A percentile compares a stretch with the other conserved stretches of the same genome.
Conservation (phyloP, 2,888 invertebrate genomes). For the Mallateleia sp. region DNA sequence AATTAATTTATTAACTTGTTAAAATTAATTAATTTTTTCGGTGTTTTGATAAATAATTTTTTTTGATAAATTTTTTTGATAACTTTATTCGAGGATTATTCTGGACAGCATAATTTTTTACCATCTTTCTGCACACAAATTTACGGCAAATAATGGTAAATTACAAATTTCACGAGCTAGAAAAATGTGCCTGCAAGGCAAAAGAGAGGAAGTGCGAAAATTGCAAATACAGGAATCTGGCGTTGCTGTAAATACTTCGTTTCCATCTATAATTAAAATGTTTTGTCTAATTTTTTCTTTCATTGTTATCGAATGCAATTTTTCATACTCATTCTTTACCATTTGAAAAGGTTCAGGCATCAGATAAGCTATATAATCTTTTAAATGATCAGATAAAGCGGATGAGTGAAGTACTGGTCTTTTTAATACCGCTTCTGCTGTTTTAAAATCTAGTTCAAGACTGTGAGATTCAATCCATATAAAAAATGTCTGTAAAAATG, state of each 20-base stretch:
- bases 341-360: constrained; percentile 42
- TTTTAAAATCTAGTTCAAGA: constrained; percentile 17
- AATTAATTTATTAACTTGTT: too few relatives aligned
- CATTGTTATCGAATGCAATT: not conserved
- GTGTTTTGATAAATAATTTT: too few relatives aligned
- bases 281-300: not conserved
- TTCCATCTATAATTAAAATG: too few relatives aligned
- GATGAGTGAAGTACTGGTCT: constrained; percentile 5
- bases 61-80: too few relatives aligned
- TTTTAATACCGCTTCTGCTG: constrained; percentile 32
- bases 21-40: too few relatives aligned
- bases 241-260: not conserved
- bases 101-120: not conserved
- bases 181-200: constrained; percentile 44
- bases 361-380: constrained; percentile 13
- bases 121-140: constrained; percentile 43
- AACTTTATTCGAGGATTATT: too few relatives aligned
- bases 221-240: constrained; percentile 31
- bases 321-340: constrained; percentile 9
- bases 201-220: constrained; percentile 23
- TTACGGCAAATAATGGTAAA: constrained; percentile 12
- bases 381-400: constrained; percentile 1
- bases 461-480: constrained; percentile 38
- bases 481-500: constrained; percentile 33
- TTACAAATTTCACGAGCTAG: not conserved